Base-by-base conservation (phyloP, 2,113 vertebrate species). In the Pollachius pollachius region DNA sequence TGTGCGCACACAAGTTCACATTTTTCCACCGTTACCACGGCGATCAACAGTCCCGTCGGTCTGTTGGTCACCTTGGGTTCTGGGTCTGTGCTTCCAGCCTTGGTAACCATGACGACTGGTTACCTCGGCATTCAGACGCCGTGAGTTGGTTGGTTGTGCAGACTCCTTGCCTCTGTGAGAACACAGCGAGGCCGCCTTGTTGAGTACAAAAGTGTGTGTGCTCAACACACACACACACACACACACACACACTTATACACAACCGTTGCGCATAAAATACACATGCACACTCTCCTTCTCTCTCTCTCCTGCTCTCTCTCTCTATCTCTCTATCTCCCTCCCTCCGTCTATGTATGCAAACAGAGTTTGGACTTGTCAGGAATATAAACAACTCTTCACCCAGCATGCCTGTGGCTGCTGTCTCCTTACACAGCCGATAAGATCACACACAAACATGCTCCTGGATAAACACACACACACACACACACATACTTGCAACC, bases 71-170 rank as follows among this genome's bases (percentile, higher is more conserved):
- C 81, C 83, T 83, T 85, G 73, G 64, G 41, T 78, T 73, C 71
- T 30, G 59, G 72, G 72, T 74, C 76, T 71, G 15, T 81, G 70
- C 88, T 70, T 48, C 81, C 74, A 79, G 80, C 77, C 69, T 75
- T 68, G 72, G 87, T 90, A 84, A 75, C 85, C 82, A 83, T 48
- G 70, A 85, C 73, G 85, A 90, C 88, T 72, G 70, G 76, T 48
- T 48, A 48, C 52, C 67, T 79, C 65, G 79, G 84, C 76, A 84
- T 79, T 84, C 37, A 52, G 13, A 77, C 69, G 69, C 74, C 60
- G 69, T 71, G 78, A 63, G 30, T 83, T 85, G 78, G 62, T 82
- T 82, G 65, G 78, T 85, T 76, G 78, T 82, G 5, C 27, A 59
- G 58, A 67, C 74, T 74, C 74, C 16, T 16, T 2, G 37, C 62